Base-by-base conservation (phyloP, 2,113 vertebrate genomes). In the Esox niger region DNA sequence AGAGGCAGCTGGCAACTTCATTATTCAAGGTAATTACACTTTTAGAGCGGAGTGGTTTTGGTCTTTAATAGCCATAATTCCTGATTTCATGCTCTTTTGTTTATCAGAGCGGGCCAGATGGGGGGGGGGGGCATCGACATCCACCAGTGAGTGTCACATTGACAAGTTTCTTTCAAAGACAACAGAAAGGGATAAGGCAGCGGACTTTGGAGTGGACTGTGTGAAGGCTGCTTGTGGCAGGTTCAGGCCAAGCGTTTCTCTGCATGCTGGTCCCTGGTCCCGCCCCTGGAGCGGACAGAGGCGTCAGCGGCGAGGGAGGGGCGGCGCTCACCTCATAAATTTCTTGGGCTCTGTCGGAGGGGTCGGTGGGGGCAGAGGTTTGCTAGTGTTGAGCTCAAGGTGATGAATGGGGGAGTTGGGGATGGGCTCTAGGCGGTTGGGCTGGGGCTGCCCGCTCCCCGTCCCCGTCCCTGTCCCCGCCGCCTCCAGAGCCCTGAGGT, bases 281-380 rank as follows among this genome's bases (percentile, higher is more conserved):
- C 31, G 47, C 23, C 49, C n/a, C n/a, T 25, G 6, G 20, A 21
- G 49, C 9, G 6, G 49, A 54, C 49, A 15, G 58, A 60, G 66
- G 43, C 57, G 23, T 59, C 68, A 46, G 54, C 55, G 52, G 62
- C 62, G 70, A 71, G 64, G 72, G 83, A 85, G 82, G 25, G 55
- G 80, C 75, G 38, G 69, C 76, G 78, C 97, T 99, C 96, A 98
- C 97, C 97, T 99, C 96, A 94, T 94, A 94, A 95, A 93, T 85
- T 93, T 94, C 96, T 97, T 98, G 94, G 95, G 88, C 91, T 98
- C 95, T 94, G 95, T 95, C 89, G 94, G 95, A 92, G 94, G 95
- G 91, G 95, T 69, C 89, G 95, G 93, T 87, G 94, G 96, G 92
- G 94, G 95, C 69, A 97, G 95, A 91, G 95, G 94, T 92, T 97